These are phyloP conservation scores for Ctenosaura bakeri DNA, from an alignment of 2,797 vertebrate species.

Conservation along the genomic window DNA sequence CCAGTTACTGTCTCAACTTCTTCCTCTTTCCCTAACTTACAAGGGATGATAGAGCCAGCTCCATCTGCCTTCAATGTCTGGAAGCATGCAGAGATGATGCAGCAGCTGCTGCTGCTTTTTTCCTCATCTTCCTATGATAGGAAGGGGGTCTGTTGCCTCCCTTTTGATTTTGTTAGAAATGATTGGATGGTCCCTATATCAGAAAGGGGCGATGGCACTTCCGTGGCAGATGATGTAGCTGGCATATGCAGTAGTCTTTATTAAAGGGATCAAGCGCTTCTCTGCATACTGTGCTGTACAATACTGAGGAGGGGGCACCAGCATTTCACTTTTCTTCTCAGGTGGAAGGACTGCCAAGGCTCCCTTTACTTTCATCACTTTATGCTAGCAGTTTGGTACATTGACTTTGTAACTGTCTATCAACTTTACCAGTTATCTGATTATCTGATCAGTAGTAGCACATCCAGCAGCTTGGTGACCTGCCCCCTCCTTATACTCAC, in stretches of 20 bases:
- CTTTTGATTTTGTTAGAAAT: too few species aligned
- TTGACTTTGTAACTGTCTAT: not conserved
- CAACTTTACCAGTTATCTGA: not conserved
- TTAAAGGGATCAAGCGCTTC: not conserved
- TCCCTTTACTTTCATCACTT: conserved; percentile 7
- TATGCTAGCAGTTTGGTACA: conserved; percentile 31
- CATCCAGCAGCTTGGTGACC: not conserved
- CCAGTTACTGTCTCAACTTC: too few species aligned
- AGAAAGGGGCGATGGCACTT: too few species aligned
- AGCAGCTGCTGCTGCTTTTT: too few species aligned
- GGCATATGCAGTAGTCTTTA: not conserved
- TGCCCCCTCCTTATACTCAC: not conserved
- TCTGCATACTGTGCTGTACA: too few species aligned
- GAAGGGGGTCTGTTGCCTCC: too few species aligned
- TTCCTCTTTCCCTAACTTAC: too few species aligned
- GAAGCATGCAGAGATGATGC: too few species aligned
- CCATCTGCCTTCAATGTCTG: too few species aligned
- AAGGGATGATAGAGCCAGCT: too few species aligned
- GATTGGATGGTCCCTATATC: too few species aligned
- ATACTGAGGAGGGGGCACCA: not conserved
- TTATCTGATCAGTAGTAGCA: not conserved
- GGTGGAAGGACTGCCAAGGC: not conserved
- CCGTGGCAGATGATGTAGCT: not conserved
- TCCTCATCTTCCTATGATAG: too few species aligned
- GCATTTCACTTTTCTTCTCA: not conserved